These are phyloP conservation scores for Thalassophryne amazonica DNA, from an alignment of 2,797 vertebrate species.

Conservation along the genomic window DNA sequence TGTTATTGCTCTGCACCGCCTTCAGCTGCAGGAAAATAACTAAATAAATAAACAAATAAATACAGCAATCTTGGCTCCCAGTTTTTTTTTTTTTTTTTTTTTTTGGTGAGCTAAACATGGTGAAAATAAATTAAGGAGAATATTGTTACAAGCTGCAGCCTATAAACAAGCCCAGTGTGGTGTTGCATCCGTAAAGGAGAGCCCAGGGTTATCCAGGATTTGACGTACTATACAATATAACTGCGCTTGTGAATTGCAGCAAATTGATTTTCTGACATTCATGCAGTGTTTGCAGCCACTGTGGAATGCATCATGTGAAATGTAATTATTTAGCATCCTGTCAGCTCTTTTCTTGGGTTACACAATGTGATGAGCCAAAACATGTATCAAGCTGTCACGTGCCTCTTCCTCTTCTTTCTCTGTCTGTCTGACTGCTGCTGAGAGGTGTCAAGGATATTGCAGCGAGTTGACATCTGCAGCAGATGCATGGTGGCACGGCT, in stretches of 20 bases:
- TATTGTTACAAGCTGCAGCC: slow-evolving; percentile 6
- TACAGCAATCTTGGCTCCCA: background rate
- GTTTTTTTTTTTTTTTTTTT: background rate
- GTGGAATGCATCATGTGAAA: slow-evolving; percentile 41
- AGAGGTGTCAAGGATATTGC: slow-evolving; percentile 56
- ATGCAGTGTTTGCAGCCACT: slow-evolving; percentile 29
- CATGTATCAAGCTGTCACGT: slow-evolving; percentile 25
- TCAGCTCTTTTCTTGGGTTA: slow-evolving; percentile 40
- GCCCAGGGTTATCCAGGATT: background rate
- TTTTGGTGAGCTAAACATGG: slow-evolving; percentile 9
- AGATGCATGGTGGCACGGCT: slow-evolving; percentile 44
- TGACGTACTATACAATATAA: slow-evolving; percentile 1
- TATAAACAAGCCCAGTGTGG: slow-evolving; percentile 2
- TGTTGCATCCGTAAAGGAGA: background rate
- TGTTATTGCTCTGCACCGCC: slow-evolving; percentile 11
- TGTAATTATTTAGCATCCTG: slow-evolving; percentile 60
- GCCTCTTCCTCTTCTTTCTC: slow-evolving; percentile 2
- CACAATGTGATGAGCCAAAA: slow-evolving; percentile 39
- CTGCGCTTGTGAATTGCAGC: slow-evolving; percentile 31
- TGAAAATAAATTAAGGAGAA: slow-evolving; percentile 14
- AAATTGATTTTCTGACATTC: slow-evolving; percentile 50
- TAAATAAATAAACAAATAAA: background rate
- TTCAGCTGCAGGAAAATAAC: slow-evolving; percentile 9
- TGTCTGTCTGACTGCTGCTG: slow-evolving; percentile 14
- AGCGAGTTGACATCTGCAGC: slow-evolving; percentile 41